A percentile compares a stretch with the other conserved stretches of the same genome.
Conservation (phyloP, 1,140 invertebrate genomes). For the Trachymyrmex cornetzi region DNA sequence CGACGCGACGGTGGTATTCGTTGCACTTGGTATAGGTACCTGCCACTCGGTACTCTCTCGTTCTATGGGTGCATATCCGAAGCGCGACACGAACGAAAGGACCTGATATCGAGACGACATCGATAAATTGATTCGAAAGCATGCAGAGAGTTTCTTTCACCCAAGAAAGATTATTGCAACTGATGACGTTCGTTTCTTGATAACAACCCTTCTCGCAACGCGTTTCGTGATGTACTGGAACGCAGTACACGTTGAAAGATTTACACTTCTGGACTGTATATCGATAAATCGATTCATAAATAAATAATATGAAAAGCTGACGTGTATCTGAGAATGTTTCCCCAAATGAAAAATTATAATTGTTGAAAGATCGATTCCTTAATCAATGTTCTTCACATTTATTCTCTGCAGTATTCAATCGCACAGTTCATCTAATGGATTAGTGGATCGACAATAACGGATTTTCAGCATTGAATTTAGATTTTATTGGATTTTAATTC, state of each 20-base stretch:
- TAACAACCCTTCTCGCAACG: neutral
- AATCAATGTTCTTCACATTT: neutral
- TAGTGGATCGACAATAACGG: neutral
- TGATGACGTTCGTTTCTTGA: neutral
- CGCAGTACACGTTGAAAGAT: neutral
- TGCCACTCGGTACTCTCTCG: slow-evolving; percentile 61
- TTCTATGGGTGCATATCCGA: slow-evolving; percentile 24
- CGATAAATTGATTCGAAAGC: slow-evolving; percentile 16
- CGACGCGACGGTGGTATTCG: slow-evolving; percentile 61
- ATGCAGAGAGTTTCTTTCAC: neutral
- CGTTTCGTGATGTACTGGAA: neutral
- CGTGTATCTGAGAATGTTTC: neutral
- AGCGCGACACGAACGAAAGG: neutral
- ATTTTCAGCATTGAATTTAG: neutral
- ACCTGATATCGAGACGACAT: slow-evolving; percentile 24
- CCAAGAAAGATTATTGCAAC: neutral
- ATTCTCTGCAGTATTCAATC: neutral
- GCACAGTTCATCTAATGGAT: neutral
- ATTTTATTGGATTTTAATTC: neutral
- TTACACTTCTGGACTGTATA: neutral
- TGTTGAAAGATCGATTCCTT: slow-evolving; percentile 2
- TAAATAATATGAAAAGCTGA: neutral
- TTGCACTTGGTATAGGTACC: slow-evolving; percentile 63
- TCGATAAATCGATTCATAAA: slow-evolving; percentile 22
- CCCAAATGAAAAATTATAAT: neutral